Evolutionary conservation across 2,888 invertebrate species (phyloP).

Genomic region (Orchestes rusci): DNA sequence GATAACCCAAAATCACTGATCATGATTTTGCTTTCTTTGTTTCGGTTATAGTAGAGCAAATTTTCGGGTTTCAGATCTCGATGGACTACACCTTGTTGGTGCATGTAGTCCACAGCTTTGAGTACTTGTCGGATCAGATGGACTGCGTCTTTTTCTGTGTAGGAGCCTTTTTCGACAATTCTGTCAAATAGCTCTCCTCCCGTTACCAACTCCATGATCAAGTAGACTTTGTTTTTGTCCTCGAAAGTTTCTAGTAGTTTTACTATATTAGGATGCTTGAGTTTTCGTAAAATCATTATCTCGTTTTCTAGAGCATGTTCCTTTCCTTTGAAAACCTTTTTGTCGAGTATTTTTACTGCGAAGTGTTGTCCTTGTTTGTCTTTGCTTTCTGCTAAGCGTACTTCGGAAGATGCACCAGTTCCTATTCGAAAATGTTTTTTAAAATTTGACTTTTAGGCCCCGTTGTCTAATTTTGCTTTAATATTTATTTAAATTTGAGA

Average conservation of each 20-base stretch:
- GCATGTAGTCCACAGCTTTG: constrained; percentile 98
- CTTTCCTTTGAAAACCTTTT: constrained; percentile 96
- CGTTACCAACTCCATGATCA: constrained; percentile 96
- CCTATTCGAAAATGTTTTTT: too few species aligned
- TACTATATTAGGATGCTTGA: constrained; percentile 97
- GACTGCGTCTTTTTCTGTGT: constrained; percentile 98
- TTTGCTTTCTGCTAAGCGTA: constrained; percentile 92
- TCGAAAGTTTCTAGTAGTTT: constrained; percentile 96
- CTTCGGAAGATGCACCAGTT: constrained; percentile 97
- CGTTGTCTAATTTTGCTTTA: too few species aligned
- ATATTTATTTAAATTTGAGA: constrained; percentile 81
- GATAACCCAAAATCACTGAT: constrained; percentile 99
- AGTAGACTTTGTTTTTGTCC: constrained; percentile 94
- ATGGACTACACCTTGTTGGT: constrained; percentile 96
- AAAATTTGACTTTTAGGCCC: too few species aligned
- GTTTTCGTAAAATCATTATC: constrained; percentile 90
- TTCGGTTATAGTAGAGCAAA: constrained; percentile 91
- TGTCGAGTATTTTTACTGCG: constrained; percentile 98
- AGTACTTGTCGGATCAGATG: constrained; percentile 92
- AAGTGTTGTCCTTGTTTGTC: constrained; percentile 81
- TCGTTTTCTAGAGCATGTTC: constrained; percentile 99
- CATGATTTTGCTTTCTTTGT: constrained; percentile 99
- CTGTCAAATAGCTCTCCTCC: constrained; percentile 98
- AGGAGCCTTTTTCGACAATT: constrained; percentile 97
- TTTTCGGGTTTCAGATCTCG: constrained; percentile 97